phyloP scores from a whole-genome alignment of 2,888 invertebrate species.

The Geophilus truncorum region DNA sequence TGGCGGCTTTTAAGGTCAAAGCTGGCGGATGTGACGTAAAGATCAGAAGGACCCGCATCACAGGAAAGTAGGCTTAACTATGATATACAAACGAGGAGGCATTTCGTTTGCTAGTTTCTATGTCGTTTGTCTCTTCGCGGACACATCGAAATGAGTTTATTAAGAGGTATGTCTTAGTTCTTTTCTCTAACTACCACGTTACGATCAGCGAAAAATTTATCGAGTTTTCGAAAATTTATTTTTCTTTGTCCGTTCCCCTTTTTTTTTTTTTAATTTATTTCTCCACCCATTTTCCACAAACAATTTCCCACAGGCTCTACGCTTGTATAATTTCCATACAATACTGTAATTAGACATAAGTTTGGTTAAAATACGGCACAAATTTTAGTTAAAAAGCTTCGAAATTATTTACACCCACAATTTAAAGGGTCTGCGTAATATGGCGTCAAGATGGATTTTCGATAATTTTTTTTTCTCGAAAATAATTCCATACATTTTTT shows the following conservation, averaged over 20 bases:
- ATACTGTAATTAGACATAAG: not conserved
- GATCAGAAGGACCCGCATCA: not conserved
- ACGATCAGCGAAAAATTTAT: not conserved
- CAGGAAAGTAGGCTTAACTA: not conserved
- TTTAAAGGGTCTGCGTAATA: not conserved
- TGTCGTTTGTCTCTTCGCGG: not conserved
- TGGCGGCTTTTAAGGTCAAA: not conserved
- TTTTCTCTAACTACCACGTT: not conserved
- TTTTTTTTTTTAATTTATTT: not conserved
- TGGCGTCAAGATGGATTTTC: not conserved
- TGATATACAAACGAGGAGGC: not conserved
- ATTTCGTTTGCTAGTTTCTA: not conserved
- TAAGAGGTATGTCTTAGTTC: not conserved
- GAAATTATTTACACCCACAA: not conserved
- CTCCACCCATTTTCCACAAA: not conserved
- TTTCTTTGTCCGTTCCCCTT: not conserved
- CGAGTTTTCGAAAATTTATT: not conserved
- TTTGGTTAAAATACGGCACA: not conserved
- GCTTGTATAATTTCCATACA: not conserved
- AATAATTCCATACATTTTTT: not conserved
- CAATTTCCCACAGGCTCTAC: not conserved
- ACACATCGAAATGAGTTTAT: not conserved
- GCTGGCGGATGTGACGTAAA: not conserved
- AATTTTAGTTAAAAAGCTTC: not conserved
- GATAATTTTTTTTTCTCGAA: not conserved